These are phyloP conservation scores for Elephas maximus DNA, from an alignment of 2,113 vertebrate genomes.

Conservation along the genomic window DNA sequence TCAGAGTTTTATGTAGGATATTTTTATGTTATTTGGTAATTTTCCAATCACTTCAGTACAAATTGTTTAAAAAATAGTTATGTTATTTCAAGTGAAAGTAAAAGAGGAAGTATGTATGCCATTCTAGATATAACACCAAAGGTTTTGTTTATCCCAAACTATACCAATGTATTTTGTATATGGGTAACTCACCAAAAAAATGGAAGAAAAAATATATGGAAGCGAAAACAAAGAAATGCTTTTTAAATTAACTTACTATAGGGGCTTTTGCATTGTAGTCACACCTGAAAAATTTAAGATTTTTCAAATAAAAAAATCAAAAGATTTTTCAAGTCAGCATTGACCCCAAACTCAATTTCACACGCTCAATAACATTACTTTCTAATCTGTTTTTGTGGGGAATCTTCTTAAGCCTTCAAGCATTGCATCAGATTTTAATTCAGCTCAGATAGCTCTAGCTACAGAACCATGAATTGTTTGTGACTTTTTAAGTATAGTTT, in stretches of 20 bases:
- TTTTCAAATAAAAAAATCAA: conserved; percentile 44
- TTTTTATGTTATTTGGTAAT: conserved; percentile 58
- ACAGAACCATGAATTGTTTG: background rate
- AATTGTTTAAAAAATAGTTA: background rate
- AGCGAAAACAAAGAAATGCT: conserved; percentile 12
- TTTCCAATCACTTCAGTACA: conserved; percentile 35
- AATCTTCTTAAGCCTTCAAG: conserved; percentile 17
- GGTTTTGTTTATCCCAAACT: conserved; percentile 56
- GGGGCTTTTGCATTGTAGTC: background rate
- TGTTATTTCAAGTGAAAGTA: conserved; percentile 22
- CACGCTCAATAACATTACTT: background rate
- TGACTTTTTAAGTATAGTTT: background rate
- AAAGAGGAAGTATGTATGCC: background rate
- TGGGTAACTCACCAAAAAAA: conserved; percentile 22
- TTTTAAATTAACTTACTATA: conserved; percentile 8
- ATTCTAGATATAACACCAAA: conserved; percentile 53
- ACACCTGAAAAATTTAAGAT: conserved; percentile 14
- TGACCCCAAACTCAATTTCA: background rate
- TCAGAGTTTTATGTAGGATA: conserved; percentile 8
- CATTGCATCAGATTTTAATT: conserved; percentile 59
- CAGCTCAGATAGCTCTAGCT: conserved; percentile 9
- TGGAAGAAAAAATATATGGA: background rate
- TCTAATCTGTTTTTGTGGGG: background rate
- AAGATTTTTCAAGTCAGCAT: conserved; percentile 16
- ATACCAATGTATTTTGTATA: background rate